A percentile compares a stretch with the other conserved stretches of the same genome.
Conservation (phyloP, 2,113 vertebrate species). For the Heterochromis multidens region DNA sequence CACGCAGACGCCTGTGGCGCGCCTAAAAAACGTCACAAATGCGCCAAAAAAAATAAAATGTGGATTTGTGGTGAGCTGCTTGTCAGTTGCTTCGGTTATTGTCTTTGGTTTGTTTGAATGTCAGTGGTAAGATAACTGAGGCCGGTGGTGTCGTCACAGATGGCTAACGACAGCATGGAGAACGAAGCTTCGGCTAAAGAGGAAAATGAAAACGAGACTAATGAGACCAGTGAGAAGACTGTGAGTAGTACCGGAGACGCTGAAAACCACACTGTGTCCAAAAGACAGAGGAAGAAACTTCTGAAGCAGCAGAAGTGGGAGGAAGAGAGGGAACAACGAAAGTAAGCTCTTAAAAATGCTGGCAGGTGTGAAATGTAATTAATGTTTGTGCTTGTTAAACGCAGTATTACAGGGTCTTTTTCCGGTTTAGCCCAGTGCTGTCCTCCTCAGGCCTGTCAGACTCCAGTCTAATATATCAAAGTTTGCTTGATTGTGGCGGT, state of each 20-base stretch:
- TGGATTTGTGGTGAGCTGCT: background rate
- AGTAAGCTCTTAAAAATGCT: constrained; percentile 72
- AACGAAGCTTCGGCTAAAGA: background rate
- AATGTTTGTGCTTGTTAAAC: background rate
- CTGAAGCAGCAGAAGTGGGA: constrained; percentile 94
- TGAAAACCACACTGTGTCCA: constrained; percentile 74
- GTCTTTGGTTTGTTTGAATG: background rate
- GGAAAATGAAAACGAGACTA: background rate
- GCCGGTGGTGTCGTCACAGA: background rate
- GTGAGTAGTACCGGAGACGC: background rate
- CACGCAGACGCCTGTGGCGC: background rate
- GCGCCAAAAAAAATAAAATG: constrained; percentile 17
- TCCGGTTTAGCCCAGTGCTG: too few species aligned
- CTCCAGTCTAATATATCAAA: background rate
- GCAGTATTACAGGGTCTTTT: too few species aligned
- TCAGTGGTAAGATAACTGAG: rapidly evolving
- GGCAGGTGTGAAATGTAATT: background rate
- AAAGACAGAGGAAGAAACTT: constrained; percentile 88
- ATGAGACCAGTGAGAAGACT: background rate
- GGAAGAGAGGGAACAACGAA: constrained; percentile 87
- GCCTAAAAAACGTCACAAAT: constrained; percentile 6
- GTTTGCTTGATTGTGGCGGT: background rate
- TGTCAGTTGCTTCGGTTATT: background rate
- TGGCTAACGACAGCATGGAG: constrained; percentile 4
- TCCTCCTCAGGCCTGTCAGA: background rate